phyloP scores from a whole-genome alignment of 2,113 vertebrate genomes.

The Riparia riparia region DNA sequence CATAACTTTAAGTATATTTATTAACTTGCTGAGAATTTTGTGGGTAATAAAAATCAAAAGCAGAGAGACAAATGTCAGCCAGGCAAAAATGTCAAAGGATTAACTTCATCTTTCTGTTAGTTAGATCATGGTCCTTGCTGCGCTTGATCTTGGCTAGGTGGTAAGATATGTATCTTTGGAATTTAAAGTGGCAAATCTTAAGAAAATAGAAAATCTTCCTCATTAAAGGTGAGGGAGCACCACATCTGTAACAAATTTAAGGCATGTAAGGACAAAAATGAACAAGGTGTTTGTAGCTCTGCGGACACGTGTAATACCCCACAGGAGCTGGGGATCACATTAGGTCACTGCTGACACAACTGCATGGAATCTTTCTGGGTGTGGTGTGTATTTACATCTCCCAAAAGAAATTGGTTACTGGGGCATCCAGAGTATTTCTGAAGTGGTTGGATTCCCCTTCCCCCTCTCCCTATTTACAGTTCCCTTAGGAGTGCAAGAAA shows the following conservation, averaged over 20 bases:
- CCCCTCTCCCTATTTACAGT: not conserved
- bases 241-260: not conserved
- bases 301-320: not conserved
- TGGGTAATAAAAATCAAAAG: not conserved
- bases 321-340: not conserved
- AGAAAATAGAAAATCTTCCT: not conserved
- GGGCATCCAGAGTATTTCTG: not conserved
- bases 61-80: not conserved
- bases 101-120: not conserved
- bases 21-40: not conserved
- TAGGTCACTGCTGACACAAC: not conserved
- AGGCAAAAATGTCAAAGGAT: not conserved
- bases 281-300: not conserved
- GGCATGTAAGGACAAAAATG: not conserved
- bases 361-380: not conserved
- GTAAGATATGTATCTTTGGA: not conserved
- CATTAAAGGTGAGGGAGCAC: not conserved
- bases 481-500: conserved; percentile 21
- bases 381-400: not conserved
- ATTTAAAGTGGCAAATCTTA: not conserved
- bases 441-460: conserved; percentile 7
- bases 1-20: not conserved
- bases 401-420: not conserved
- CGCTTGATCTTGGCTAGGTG: not conserved
- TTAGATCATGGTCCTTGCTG: not conserved